Conservation (phyloP, 1,140 invertebrate genomes). For the Brachionus rubens region DNA sequence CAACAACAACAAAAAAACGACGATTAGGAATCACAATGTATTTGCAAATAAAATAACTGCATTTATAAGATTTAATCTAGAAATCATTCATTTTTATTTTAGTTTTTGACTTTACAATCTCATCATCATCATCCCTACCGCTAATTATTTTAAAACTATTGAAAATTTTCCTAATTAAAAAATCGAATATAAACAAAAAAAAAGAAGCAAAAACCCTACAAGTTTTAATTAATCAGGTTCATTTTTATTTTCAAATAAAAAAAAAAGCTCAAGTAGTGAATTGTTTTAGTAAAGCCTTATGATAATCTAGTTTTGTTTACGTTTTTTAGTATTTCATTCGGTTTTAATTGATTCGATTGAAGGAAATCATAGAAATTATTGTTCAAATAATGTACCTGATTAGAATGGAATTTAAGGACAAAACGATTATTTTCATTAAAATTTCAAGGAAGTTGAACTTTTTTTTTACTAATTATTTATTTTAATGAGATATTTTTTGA, state of each 20-base stretch:
- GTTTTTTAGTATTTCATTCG: slow-evolving; percentile 1
- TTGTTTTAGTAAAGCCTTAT: background rate
- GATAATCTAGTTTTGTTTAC: slow-evolving; percentile 15
- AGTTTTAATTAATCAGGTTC: slow-evolving; percentile 24
- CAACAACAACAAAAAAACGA: too few species aligned
- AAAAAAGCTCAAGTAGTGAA: slow-evolving; percentile 16
- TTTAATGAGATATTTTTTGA: too few species aligned
- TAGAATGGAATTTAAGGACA: slow-evolving; percentile 33
- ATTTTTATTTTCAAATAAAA: background rate
- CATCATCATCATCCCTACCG: background rate
- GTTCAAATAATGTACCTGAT: background rate
- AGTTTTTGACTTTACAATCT: slow-evolving; percentile 7
- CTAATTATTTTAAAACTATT: slow-evolving; percentile 29
- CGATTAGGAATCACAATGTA: too few species aligned
- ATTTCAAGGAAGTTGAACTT: too few species aligned
- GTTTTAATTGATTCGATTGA: slow-evolving; percentile 9
- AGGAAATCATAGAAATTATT: slow-evolving; percentile 20
- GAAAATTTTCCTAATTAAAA: slow-evolving; percentile 16
- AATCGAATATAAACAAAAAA: background rate
- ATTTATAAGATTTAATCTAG: too few species aligned
- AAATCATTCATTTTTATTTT: too few species aligned
- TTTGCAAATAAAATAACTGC: too few species aligned
- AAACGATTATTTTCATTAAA: background rate
- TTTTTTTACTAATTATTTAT: too few species aligned
- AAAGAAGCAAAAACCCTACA: background rate